Evolutionary conservation across 2,113 vertebrate genomes (phyloP).

Genomic region (Mastomys natalensis): DNA sequence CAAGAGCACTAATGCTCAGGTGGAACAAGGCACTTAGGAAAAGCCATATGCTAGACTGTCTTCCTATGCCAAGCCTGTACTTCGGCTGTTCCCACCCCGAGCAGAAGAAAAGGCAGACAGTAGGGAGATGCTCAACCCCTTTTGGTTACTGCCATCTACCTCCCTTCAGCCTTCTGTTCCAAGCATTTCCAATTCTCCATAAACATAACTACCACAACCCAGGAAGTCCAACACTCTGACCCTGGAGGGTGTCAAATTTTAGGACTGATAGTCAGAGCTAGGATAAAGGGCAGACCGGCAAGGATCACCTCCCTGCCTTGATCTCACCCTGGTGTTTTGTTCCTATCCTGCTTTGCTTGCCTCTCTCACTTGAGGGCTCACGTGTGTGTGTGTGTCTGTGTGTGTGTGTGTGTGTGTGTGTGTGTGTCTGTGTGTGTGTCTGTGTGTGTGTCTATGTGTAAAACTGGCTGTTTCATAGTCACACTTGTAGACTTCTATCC

Average conservation of each 20-base stretch:
- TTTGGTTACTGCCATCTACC: not conserved
- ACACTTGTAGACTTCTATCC: not conserved
- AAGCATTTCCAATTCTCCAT: accelerated
- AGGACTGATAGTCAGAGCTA: not conserved
- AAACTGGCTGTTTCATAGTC: not conserved
- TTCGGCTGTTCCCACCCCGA: not conserved
- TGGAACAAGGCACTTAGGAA: not conserved
- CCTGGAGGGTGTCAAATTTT: not conserved
- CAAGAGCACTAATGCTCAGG: not conserved
- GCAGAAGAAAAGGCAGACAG: not conserved
- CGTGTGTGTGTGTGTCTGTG: not conserved
- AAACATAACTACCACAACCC: not conserved
- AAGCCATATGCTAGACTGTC: not conserved
- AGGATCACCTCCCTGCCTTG: accelerated
- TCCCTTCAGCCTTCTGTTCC: not conserved
- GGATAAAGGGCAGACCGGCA: not conserved
- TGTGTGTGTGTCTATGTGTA: not conserved
- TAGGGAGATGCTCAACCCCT: accelerated
- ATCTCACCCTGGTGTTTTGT: not conserved
- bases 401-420: too few relatives aligned
- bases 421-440: not conserved
- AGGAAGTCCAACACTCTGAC: not conserved
- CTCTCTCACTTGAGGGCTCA: accelerated
- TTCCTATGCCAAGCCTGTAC: not conserved
- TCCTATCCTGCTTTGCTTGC: not conserved